Evolutionary conservation across 2,888 invertebrate genomes (phyloP), one percentile per base, ranked within the genome.

Genomic region (Athetis lepigone): DNA sequence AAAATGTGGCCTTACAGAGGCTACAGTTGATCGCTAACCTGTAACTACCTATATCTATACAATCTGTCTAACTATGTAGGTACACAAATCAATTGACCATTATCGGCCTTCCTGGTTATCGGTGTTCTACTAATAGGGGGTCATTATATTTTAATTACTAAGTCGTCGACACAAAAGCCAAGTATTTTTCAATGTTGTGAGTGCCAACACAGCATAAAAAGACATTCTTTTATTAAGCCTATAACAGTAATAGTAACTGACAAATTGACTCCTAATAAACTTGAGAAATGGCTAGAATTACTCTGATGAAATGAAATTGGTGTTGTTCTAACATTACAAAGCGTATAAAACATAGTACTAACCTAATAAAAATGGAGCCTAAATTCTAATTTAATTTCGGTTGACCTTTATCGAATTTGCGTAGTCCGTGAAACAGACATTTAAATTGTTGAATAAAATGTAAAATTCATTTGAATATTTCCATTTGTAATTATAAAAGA

Each of bases 371-470:
- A 65, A 52, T 46, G 25, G 40, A 54, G 19, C 25, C 51, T 40
- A 59, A 62, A 69, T 69, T 63, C 27, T 42, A 68, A 78, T 68
- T 68, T 58, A 54, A 66, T 79, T 62, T 72, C 40, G 45, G 21
- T 11, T 72, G 68, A 72, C 72, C 77, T 76, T 79, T 62, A 72
- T 64, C 46, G 56, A 64, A 72, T 79, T 64, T 55, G 54, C 56
- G 58, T 40, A n/a, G 42, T 42, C 39, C 58, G 59, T 47, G 46
- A 46, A 59, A 46, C 46, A 58, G 29, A 39, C 54, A 69, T 71
- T 75, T 54, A 46, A 79, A 75, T 66, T 60, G 61, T 60, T 58
- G 40, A 59, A 70, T 79, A 62, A 67, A 75, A 71, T 64, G 57
- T 79, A 42, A 66, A 71, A 69, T 71, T 60, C 50, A 63, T 75